A percentile compares a stretch with the other conserved stretches of the same genome.
Evolutionary conservation across 1,140 invertebrate genomes (phyloP).

Genomic region (Mamestra configurata): DNA sequence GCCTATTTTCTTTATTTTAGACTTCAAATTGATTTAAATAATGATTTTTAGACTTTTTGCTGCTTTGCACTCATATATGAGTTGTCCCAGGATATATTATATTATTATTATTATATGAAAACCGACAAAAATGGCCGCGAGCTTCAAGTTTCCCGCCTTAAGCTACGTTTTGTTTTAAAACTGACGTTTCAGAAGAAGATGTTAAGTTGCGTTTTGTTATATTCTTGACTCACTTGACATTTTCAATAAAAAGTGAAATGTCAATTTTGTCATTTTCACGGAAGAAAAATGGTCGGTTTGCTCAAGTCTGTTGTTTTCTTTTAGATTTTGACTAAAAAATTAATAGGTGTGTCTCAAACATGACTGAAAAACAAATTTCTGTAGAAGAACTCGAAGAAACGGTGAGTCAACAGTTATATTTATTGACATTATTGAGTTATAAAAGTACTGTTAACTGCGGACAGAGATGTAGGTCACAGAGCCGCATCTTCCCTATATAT

Average conservation of each 20-base stretch:
- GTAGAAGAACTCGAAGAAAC: constrained; percentile 78
- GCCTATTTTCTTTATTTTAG: too few species aligned
- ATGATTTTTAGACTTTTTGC: too few species aligned
- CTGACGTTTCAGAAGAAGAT: neutral
- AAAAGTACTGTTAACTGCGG: constrained; percentile 43
- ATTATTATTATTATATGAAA: too few species aligned
- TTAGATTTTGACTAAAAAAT: constrained; percentile 58
- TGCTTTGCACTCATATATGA: too few species aligned
- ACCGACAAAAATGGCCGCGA: too few species aligned
- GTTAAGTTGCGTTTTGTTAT: neutral
- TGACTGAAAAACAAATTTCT: constrained; percentile 77
- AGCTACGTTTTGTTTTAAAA: constrained; percentile 10
- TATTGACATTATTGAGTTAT: neutral
- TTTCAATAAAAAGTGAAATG: constrained; percentile 24
- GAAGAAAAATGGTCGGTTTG: constrained; percentile 52
- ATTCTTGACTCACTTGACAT: constrained; percentile 15
- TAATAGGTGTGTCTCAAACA: constrained; percentile 59
- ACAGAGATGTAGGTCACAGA: constrained; percentile 70
- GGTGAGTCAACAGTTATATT: constrained; percentile 60
- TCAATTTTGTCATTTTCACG: constrained; percentile 45
- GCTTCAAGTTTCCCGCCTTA: neutral
- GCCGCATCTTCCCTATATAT: constrained; percentile 65
- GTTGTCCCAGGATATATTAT: too few species aligned
- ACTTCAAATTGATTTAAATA: too few species aligned
- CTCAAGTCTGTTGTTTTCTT: constrained; percentile 48